Evolutionary conservation across 2,113 vertebrate genomes (phyloP).

Genomic region (Silurus asotus): DNA sequence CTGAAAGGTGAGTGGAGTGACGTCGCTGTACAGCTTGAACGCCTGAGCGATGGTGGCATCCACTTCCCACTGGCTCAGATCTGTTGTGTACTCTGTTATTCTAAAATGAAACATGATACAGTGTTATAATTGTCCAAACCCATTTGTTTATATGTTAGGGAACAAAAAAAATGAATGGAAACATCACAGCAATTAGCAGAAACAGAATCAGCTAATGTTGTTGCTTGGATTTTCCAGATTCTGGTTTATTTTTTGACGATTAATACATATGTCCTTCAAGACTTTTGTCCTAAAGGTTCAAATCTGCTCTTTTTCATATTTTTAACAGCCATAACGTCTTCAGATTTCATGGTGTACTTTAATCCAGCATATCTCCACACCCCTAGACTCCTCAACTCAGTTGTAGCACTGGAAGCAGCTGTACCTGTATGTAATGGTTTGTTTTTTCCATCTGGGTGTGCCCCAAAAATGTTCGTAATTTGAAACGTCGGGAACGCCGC

Average conservation of each 20-base stretch:
- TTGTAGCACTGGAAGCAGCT: background rate
- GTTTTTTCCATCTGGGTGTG: constrained; percentile 72
- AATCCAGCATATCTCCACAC: background rate
- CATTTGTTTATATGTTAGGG: too few relatives aligned
- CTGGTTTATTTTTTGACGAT: too few relatives aligned
- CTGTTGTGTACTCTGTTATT: constrained; percentile 68
- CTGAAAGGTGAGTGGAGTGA: constrained; percentile 70
- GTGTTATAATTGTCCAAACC: too few relatives aligned
- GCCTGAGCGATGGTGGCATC: constrained; percentile 65
- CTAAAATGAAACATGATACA: constrained; percentile 44
- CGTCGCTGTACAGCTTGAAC: constrained; percentile 71
- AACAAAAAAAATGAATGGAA: too few relatives aligned
- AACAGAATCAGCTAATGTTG: too few relatives aligned
- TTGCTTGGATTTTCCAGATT: too few relatives aligned
- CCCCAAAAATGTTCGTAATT: constrained; percentile 70
- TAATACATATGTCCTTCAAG: too few relatives aligned
- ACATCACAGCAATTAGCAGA: too few relatives aligned
- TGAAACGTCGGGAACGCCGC: constrained; percentile 70
- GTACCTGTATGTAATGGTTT: constrained; percentile 74
- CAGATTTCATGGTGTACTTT: too few relatives aligned
- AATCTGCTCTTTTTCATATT: too few relatives aligned
- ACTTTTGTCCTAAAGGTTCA: too few relatives aligned
- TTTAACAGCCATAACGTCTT: too few relatives aligned
- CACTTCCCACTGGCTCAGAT: constrained; percentile 62
- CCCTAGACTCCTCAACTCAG: background rate